Evolutionary conservation across 2,888 invertebrate genomes (phyloP).

Genomic region (Sarcophaga caerulescens): DNA sequence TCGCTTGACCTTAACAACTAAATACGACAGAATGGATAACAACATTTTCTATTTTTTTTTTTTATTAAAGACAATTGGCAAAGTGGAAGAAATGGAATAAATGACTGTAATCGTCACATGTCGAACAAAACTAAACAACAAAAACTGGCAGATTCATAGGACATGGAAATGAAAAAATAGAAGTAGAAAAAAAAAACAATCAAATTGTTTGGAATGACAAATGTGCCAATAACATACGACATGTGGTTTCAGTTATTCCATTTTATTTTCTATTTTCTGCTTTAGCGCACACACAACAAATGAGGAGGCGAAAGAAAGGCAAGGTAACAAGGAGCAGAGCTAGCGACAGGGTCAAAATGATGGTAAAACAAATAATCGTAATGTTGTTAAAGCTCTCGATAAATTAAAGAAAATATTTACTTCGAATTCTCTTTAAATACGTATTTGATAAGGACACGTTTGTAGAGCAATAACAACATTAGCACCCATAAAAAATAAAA

Average conservation of each 20-base stretch:
- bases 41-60: background rate
- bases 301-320: background rate
- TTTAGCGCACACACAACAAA: background rate
- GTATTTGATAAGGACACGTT: constrained; percentile 22
- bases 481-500: background rate
- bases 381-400: background rate
- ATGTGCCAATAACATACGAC: constrained; percentile 45
- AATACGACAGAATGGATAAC: too few species aligned
- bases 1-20: too few species aligned
- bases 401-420: background rate
- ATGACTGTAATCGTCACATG: too few species aligned
- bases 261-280: constrained; percentile 23
- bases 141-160: background rate
- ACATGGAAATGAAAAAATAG: background rate
- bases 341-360: background rate
- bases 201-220: constrained; percentile 41
- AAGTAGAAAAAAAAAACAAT: background rate
- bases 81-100: too few species aligned
- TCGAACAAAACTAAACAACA: background rate
- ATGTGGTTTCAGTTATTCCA: constrained; percentile 18
- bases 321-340: background rate
- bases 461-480: background rate
- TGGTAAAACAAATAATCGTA: background rate
- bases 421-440: background rate
- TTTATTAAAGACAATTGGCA: too few species aligned